Evolutionary conservation across 1,140 invertebrate species (phyloP).

Genomic region (Eupristina koningsbergeri): DNA sequence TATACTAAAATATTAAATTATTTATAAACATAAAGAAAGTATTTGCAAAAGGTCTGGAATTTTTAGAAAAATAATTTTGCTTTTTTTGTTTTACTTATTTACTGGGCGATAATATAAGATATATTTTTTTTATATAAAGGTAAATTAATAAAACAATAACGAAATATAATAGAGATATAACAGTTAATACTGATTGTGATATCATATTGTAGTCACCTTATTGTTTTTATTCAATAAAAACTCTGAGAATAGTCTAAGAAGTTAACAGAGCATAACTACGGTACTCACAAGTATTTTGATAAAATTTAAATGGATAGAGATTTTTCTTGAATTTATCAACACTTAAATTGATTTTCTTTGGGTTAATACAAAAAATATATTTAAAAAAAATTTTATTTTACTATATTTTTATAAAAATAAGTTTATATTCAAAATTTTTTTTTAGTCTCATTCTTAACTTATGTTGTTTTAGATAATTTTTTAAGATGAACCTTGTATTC

Average conservation of each 20-base stretch:
- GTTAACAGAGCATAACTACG: conserved; percentile 38
- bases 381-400: too few species aligned
- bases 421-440: too few species aligned
- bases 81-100: background rate
- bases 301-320: background rate
- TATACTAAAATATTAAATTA: too few species aligned
- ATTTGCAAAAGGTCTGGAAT: too few species aligned
- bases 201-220: background rate
- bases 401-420: too few species aligned
- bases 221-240: conserved; percentile 32
- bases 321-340: background rate
- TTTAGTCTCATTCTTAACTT: too few species aligned
- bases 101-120: background rate
- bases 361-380: too few species aligned
- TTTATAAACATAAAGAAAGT: too few species aligned
- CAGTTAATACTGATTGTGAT: background rate
- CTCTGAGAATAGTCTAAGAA: background rate
- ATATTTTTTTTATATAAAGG: background rate
- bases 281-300: background rate
- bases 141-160: background rate
- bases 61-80: background rate
- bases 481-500: too few species aligned
- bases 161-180: background rate
- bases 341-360: background rate
- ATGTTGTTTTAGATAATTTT: too few species aligned